Evolutionary conservation across 2,888 invertebrate genomes (phyloP).

Genomic region (Glomeris marginata): DNA sequence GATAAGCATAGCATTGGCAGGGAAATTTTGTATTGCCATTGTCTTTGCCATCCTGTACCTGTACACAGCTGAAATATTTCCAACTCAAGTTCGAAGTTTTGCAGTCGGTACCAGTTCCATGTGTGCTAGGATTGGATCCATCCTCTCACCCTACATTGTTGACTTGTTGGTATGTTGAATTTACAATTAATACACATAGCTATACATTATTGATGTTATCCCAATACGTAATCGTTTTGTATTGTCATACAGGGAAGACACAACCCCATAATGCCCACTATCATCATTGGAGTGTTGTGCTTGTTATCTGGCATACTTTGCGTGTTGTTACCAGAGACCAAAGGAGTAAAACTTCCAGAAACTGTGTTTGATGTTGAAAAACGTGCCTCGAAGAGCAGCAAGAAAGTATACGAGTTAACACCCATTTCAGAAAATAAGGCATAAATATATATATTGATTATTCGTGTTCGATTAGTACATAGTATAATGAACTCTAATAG

Average conservation of each 20-base stretch:
- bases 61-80: slow-evolving; percentile 11
- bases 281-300: slow-evolving; percentile 6
- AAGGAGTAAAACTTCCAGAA: slow-evolving; percentile 7
- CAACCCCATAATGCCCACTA: neutral
- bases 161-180: slow-evolving; percentile 5
- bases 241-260: slow-evolving; percentile 2
- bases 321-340: slow-evolving; percentile 10
- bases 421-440: too few relatives aligned
- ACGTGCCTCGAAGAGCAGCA: too few relatives aligned
- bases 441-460: too few relatives aligned
- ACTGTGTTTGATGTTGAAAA: slow-evolving; percentile 10
- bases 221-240: neutral
- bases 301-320: slow-evolving; percentile 6
- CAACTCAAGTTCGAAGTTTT: slow-evolving; percentile 7
- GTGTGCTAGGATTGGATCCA: slow-evolving; percentile 9
- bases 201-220: neutral
- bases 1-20: slow-evolving; percentile 6
- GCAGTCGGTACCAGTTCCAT: slow-evolving; percentile 12
- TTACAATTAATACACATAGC: neutral
- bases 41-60: slow-evolving; percentile 10
- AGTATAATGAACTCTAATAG: too few relatives aligned
- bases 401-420: too few relatives aligned
- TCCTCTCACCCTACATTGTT: slow-evolving; percentile 7
- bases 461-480: too few relatives aligned
- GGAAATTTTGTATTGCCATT: slow-evolving; percentile 11